Evolutionary conservation across 2,888 invertebrate genomes (phyloP).

Genomic region (Calameuta idolon): DNA sequence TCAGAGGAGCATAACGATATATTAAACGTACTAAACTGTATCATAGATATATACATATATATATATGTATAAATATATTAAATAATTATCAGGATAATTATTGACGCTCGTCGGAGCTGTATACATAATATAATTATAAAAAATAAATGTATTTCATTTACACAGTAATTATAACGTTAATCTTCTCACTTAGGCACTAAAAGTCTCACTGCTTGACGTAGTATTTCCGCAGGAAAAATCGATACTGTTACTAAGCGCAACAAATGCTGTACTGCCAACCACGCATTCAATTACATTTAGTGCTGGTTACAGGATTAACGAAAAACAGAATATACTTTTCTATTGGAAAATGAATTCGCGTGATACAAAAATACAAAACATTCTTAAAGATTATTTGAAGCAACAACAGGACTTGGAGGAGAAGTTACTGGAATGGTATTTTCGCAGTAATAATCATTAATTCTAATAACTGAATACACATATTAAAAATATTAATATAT

Average conservation of each 20-base stretch:
- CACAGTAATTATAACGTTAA: not conserved
- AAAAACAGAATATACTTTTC: not conserved
- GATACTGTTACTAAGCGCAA: not conserved
- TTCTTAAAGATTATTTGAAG: slow-evolving; percentile 25
- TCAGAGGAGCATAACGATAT: not conserved
- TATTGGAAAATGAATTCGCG: not conserved
- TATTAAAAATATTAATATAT: not conserved
- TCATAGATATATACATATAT: slow-evolving; percentile 5
- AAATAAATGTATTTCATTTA: not conserved
- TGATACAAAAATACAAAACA: not conserved
- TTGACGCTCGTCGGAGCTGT: not conserved
- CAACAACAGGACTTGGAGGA: slow-evolving; percentile 40
- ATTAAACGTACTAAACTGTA: not conserved
- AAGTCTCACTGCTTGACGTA: not conserved
- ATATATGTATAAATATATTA: not conserved
- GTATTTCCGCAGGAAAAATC: not conserved
- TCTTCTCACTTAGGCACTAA: not conserved
- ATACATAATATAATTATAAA: not conserved
- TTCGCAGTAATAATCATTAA: not conserved
- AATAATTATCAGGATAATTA: not conserved
- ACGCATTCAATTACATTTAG: not conserved
- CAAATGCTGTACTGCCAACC: not conserved
- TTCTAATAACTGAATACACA: not conserved
- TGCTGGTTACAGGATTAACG: not conserved
- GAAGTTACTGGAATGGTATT: slow-evolving; percentile 44